A percentile compares a stretch with the other conserved stretches of the same genome.
phyloP scores from a whole-genome alignment of 2,888 invertebrate genomes.

The Tyria jacobaeae region DNA sequence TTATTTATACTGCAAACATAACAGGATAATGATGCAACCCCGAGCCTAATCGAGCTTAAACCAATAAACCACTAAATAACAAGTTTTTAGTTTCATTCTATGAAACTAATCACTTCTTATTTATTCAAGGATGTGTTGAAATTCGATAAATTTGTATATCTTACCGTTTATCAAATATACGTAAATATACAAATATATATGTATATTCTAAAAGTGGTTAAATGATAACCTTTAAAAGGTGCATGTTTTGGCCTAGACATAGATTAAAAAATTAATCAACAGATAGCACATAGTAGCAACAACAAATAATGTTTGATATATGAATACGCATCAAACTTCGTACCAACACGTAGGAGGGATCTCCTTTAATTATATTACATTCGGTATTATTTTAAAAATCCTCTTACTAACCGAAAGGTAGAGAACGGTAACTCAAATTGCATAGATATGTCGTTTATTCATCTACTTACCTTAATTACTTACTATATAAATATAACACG shows the following conservation, averaged over 20 bases:
- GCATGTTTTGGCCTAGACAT: background rate
- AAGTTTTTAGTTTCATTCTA: background rate
- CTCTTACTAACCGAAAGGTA: too few relatives aligned
- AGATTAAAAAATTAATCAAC: background rate
- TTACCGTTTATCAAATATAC: background rate
- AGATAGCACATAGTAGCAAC: background rate
- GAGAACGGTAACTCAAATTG: background rate
- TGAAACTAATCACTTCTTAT: background rate
- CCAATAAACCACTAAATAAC: background rate
- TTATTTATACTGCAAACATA: background rate
- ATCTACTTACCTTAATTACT: background rate
- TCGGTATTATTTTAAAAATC: too few relatives aligned
- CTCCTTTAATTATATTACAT: too few relatives aligned
- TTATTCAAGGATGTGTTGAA: background rate
- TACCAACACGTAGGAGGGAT: background rate
- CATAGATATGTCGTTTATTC: background rate
- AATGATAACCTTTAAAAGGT: background rate
- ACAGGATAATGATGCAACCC: background rate
- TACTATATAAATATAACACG: background rate
- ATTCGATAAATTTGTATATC: background rate
- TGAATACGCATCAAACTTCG: background rate
- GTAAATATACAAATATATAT: background rate
- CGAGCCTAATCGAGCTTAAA: background rate
- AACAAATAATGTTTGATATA: background rate
- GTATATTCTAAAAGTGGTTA: background rate